Conservation (phyloP, 2,113 vertebrate species). For the Azemiops feae region DNA sequence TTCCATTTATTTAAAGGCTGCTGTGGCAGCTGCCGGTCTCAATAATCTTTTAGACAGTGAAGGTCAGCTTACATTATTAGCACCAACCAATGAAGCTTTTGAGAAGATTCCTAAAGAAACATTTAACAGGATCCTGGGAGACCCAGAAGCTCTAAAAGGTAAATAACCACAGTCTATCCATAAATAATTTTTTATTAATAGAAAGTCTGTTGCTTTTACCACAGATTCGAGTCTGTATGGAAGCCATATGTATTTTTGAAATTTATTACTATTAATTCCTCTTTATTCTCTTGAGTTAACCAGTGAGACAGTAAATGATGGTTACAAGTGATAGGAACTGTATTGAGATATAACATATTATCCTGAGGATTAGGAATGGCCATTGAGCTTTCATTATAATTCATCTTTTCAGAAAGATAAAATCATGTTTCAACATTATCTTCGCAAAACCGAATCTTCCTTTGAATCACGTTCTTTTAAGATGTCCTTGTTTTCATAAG, state of each 20-base stretch:
- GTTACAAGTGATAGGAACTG: not conserved
- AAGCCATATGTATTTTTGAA: not conserved
- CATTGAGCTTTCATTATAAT: not conserved
- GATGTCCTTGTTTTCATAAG: not conserved
- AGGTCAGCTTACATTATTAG: slow-evolving; percentile 90
- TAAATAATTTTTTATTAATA: not conserved
- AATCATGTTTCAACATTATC: not conserved
- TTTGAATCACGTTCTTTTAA: not conserved
- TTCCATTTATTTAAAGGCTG: slow-evolving; percentile 72
- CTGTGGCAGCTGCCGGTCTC: slow-evolving; percentile 87
- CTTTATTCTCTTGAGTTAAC: not conserved
- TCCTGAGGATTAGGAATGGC: not conserved
- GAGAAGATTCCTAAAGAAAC: slow-evolving; percentile 89
- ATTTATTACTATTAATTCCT: not conserved
- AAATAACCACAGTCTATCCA: slow-evolving; percentile 17
- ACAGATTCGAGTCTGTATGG: not conserved
- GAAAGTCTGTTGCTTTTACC: not conserved
- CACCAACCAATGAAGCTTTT: slow-evolving; percentile 94
- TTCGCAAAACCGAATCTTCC: not conserved
- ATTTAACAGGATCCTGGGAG: slow-evolving; percentile 88
- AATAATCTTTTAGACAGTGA: slow-evolving; percentile 79
- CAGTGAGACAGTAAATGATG: not conserved
- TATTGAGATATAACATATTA: not conserved
- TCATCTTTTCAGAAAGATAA: not conserved
- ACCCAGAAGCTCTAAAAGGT: slow-evolving; percentile 93